Evolutionary conservation across 1,140 invertebrate genomes (phyloP), one percentile per base, ranked within the genome.

Genomic region (Drosophila trapezifrons): DNA sequence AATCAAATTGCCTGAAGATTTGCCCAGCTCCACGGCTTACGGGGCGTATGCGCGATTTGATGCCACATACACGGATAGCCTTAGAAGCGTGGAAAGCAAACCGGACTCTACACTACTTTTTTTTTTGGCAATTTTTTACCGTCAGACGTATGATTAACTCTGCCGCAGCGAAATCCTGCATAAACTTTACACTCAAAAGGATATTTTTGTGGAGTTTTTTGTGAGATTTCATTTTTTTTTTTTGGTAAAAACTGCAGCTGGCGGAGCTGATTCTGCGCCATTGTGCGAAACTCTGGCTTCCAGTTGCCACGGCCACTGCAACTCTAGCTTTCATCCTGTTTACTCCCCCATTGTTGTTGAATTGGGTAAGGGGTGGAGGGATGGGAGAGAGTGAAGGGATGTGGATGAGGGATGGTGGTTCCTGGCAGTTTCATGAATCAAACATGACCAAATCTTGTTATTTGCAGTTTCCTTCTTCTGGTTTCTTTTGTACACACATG

Each of bases 21-120:
- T 43, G 35, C 4, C 38, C 20, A 27, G 10, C 18, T 32, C 3
- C 8, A 20, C 22, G 46, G 40, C n/a, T 66, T 75, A 75, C 73
- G 35, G 45, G 74, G 78, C 82, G 67, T 85, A 85, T 85, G 67
- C 56, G 82, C 78, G 74, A 86, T 85, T 76, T 86, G 51, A 29
- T 32, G 51, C 38, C 63, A 43, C 67, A 71, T 47, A 56, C 75
- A 82, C 56, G 43, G 57, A 64, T 76, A 69, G 56, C 75, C 72
- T 51, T 59, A 63, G 74, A 76, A 86, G 17, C 57, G 43, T 25
- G 46, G 29, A n/a, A 54, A 22, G 51, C 40, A 17, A 35, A 35
- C 32, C 63, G 22, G 22, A 22, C 42, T 10, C 22, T 45, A 8
- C 35, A 45, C 20, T 10, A 20, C 17, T n/a, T n/a, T 38, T 22